A percentile compares a stretch with the other conserved stretches of the same genome.
phyloP scores from a whole-genome alignment of 2,797 vertebrate species.

The Sebastes nivosus region DNA sequence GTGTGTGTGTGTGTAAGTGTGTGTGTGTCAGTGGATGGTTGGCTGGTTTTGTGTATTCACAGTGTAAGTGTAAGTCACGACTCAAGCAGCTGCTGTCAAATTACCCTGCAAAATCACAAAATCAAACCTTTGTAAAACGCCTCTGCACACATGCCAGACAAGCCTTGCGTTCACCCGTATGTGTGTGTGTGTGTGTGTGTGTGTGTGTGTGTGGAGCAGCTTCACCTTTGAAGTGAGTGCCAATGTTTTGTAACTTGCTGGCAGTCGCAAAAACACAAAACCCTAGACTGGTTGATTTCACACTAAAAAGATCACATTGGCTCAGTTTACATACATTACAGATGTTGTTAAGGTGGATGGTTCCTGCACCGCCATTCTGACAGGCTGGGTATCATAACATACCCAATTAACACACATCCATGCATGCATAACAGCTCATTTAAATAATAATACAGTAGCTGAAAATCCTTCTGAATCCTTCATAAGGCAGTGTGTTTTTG shows the following conservation, averaged over 20 bases:
- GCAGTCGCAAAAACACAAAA: neutral
- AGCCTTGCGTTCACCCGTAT: neutral
- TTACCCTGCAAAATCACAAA: slow-evolving; percentile 51
- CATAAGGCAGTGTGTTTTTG: neutral
- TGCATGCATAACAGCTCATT: slow-evolving; percentile 1
- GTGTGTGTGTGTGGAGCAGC: neutral
- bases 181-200: neutral
- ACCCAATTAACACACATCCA: slow-evolving; percentile 7
- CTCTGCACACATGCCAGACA: slow-evolving; percentile 34
- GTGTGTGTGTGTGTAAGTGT: neutral
- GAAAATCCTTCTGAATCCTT: neutral
- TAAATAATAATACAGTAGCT: neutral
- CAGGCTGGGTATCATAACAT: neutral
- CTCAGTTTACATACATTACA: neutral
- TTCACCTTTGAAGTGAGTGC: slow-evolving; percentile 36
- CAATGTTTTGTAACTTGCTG: slow-evolving; percentile 19
- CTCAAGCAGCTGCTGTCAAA: slow-evolving; percentile 71
- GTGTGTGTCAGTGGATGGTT: slow-evolving; percentile 20
- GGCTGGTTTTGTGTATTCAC: slow-evolving; percentile 32
- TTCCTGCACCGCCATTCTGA: neutral
- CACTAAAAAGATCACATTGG: neutral
- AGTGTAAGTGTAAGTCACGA: slow-evolving; percentile 58
- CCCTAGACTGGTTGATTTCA: slow-evolving; percentile 12
- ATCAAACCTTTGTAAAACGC: slow-evolving; percentile 57
- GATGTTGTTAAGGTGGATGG: neutral